Evolutionary conservation across 2,113 vertebrate species (phyloP).

Genomic region (Myotis davidii): DNA sequence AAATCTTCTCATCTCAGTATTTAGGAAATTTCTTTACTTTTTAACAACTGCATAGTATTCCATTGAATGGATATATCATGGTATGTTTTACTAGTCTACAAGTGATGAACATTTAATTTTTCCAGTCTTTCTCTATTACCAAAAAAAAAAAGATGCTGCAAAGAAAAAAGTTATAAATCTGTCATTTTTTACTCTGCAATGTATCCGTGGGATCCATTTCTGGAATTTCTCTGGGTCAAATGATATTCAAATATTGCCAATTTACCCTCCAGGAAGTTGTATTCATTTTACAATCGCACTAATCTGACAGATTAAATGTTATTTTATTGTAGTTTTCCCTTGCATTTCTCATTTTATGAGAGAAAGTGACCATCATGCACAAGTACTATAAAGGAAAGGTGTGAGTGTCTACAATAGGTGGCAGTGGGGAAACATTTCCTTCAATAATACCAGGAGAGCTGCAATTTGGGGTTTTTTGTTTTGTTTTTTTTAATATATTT

Average conservation of each 20-base stretch:
- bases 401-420: neutral
- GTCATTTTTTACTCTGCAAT: neutral
- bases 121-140: neutral
- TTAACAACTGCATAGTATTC: neutral
- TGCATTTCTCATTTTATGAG: neutral
- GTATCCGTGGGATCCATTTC: neutral
- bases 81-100: neutral
- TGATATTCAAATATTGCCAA: neutral
- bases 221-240: neutral
- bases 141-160: neutral
- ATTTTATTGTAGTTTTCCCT: neutral
- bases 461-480: neutral
- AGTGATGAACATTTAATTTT: neutral
- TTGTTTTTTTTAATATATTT: too few relatives aligned
- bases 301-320: neutral
- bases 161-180: neutral
- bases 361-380: neutral
- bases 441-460: neutral
- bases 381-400: neutral
- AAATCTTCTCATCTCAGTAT: neutral
- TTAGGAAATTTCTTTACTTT: neutral
- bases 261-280: neutral
- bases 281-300: neutral
- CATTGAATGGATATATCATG: neutral
- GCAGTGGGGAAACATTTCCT: neutral